phyloP scores from a whole-genome alignment of 2,797 vertebrate genomes.

The Lophius americanus region DNA sequence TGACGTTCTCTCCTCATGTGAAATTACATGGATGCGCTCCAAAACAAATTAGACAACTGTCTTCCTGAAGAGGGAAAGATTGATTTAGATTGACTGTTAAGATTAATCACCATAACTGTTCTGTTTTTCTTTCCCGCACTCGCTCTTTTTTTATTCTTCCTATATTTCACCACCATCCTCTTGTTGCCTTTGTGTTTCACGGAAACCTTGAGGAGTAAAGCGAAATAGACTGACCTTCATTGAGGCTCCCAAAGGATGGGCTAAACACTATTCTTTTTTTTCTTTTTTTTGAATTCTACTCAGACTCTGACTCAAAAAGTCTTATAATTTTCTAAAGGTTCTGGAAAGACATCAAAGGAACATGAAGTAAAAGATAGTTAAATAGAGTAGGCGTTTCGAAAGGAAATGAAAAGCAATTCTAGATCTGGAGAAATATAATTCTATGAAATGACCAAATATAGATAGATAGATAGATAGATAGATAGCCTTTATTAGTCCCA shows the following conservation, averaged over 20 bases:
- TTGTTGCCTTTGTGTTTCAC: slow-evolving; percentile 11
- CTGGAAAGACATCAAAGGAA: neutral
- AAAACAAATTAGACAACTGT: slow-evolving; percentile 40
- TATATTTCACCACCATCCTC: slow-evolving; percentile 3
- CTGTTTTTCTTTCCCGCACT: neutral
- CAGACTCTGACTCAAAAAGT: neutral
- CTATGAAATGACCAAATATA: neutral
- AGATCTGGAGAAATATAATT: neutral
- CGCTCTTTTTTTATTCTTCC: neutral
- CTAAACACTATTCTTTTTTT: slow-evolving; percentile 6
- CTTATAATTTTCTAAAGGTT: too few species aligned
- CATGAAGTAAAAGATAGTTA: neutral
- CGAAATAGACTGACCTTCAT: slow-evolving; percentile 22
- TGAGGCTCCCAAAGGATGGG: slow-evolving; percentile 11
- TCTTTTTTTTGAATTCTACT: neutral
- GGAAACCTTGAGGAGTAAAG: slow-evolving; percentile 23
- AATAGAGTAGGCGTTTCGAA: neutral
- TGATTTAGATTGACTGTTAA: slow-evolving; percentile 39
- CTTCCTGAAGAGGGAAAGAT: slow-evolving; percentile 24
- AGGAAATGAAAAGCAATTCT: neutral
- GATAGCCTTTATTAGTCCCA: too few species aligned
- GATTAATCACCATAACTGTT: slow-evolving; percentile 27
- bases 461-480: too few species aligned
- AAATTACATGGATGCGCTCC: slow-evolving; percentile 39
- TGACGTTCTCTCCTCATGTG: slow-evolving; percentile 20